phyloP scores from a whole-genome alignment of 1,140 invertebrate species.

The Gyrodactylus salaris region DNA sequence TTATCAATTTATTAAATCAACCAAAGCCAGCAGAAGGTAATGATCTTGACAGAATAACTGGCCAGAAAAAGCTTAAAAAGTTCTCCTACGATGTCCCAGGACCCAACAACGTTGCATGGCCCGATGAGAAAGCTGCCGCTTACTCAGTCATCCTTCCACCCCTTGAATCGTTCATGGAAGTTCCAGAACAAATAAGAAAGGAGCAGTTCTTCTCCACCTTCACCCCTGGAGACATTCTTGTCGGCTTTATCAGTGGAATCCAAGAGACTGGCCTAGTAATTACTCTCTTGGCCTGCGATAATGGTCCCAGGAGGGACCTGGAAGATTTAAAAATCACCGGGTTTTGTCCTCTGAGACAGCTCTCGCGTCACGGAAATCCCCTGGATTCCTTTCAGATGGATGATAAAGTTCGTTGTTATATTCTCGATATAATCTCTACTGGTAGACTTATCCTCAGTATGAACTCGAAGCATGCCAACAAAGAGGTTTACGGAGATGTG shows the following conservation, averaged over 20 bases:
- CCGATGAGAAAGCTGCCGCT: neutral
- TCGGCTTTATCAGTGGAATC: neutral
- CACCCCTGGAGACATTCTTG: neutral
- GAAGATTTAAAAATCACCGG: neutral
- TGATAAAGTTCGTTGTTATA: neutral
- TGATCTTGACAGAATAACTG: neutral
- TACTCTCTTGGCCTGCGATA: neutral
- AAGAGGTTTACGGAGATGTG: neutral
- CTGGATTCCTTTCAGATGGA: neutral
- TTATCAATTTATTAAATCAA: neutral
- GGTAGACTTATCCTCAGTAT: neutral
- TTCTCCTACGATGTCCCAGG: neutral
- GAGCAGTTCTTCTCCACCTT: neutral
- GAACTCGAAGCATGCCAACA: neutral
- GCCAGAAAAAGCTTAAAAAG: neutral
- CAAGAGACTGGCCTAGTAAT: neutral
- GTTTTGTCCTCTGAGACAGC: neutral
- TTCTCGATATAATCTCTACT: neutral
- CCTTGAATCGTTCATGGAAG: neutral
- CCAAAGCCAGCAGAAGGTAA: neutral
- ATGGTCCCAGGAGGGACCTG: neutral
- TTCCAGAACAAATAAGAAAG: neutral
- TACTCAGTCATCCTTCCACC: neutral
- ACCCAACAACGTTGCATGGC: neutral
- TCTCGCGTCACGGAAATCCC: neutral